Percentiles rank a stretch among this genome's conserved stretches.
phyloP scores from a whole-genome alignment of 2,113 vertebrate genomes.

The Phyllostomus hastatus region DNA sequence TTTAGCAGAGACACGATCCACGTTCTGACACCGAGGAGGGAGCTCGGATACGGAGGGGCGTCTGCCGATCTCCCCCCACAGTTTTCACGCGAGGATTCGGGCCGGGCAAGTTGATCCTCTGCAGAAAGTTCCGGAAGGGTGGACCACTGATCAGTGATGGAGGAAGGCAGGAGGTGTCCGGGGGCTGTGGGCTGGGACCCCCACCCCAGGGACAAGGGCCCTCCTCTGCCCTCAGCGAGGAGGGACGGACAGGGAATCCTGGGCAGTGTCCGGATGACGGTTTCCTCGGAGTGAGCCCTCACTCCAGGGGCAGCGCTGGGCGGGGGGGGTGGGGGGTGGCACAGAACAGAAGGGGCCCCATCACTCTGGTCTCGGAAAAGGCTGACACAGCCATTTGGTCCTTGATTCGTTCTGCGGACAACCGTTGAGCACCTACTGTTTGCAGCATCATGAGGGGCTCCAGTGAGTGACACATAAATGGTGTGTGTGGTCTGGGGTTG shows the following conservation, averaged over 20 bases:
- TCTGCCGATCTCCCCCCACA: not conserved
- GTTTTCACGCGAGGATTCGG: not conserved
- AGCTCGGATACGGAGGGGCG: not conserved
- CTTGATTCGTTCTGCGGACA: rapidly evolving
- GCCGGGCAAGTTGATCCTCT: rapidly evolving
- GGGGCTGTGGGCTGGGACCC: rapidly evolving
- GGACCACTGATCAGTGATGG: rapidly evolving
- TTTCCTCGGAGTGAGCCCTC: rapidly evolving
- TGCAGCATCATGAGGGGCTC: rapidly evolving
- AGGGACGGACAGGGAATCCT: rapidly evolving
- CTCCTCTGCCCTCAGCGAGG: rapidly evolving
- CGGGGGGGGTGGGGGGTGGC: rapidly evolving
- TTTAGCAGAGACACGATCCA: conserved; percentile 56
- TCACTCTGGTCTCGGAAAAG: not conserved
- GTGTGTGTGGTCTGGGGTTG: rapidly evolving
- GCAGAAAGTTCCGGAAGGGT: rapidly evolving
- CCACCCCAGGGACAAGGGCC: rapidly evolving
- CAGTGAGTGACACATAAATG: rapidly evolving
- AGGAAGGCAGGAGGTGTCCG: rapidly evolving
- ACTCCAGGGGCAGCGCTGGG: not conserved
- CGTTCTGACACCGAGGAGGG: conserved; percentile 59
- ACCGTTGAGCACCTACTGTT: rapidly evolving
- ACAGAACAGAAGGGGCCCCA: rapidly evolving
- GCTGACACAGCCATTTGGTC: not conserved
- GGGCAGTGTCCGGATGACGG: rapidly evolving